Percentiles rank a stretch among this genome's conserved stretches.
Evolutionary conservation across 2,797 vertebrate species (phyloP).

Genomic region (Esox masquinongy): DNA sequence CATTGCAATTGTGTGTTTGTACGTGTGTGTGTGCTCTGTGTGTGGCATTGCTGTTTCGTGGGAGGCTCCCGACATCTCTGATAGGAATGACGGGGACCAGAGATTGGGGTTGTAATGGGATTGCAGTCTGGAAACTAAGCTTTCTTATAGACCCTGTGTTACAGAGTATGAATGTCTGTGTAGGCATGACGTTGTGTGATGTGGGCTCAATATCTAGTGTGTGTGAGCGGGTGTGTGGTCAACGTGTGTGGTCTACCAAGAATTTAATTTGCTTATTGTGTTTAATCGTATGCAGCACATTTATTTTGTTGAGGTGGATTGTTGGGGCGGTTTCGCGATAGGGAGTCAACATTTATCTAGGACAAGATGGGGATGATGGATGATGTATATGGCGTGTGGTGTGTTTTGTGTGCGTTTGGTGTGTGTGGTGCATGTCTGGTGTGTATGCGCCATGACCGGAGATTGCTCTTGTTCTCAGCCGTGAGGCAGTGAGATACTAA

Average conservation of each 20-base stretch:
- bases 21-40: constrained; percentile 17
- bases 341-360: background rate
- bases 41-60: background rate
- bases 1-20: constrained; percentile 27
- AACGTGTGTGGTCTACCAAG: no score
- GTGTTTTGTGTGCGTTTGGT: no score
- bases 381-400: no score
- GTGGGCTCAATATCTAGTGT: no score
- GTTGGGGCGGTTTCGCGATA: no score
- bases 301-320: no score
- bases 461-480: constrained; percentile 32
- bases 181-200: background rate
- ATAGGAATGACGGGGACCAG: background rate
- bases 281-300: no score
- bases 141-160: background rate
- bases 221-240: no score
- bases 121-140: background rate
- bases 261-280: no score
- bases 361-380: background rate
- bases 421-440: constrained; percentile 20
- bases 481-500: constrained; percentile 21
- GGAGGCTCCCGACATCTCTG: background rate
- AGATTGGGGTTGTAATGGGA: background rate
- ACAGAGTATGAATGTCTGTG: constrained; percentile 22
- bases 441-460: constrained; percentile 16